phyloP scores from a whole-genome alignment of 1,140 invertebrate species.

The Heliconius hermathena region DNA sequence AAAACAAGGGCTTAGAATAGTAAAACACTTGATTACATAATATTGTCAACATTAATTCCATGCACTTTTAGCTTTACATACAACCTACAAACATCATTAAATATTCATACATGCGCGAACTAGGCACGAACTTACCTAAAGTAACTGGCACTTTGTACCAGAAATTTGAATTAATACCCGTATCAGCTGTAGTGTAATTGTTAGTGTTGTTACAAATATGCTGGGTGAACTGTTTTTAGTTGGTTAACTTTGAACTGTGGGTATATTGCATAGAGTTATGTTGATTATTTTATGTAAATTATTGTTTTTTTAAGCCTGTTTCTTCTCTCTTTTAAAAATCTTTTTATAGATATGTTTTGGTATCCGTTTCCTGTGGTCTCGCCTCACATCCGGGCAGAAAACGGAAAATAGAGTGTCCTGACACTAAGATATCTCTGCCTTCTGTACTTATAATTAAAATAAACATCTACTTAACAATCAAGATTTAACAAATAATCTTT shows the following conservation, averaged over 20 bases:
- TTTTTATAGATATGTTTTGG: too few relatives aligned
- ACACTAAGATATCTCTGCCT: too few relatives aligned
- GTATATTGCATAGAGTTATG: not conserved
- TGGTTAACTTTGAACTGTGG: not conserved
- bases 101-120: slow-evolving; percentile 45
- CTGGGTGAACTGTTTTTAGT: slow-evolving; percentile 10
- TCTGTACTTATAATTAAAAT: too few relatives aligned
- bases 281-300: not conserved
- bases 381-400: too few relatives aligned
- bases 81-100: slow-evolving; percentile 26
- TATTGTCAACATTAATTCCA: not conserved
- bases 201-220: slow-evolving; percentile 28
- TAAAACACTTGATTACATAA: not conserved
- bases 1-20: too few relatives aligned
- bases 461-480: too few relatives aligned
- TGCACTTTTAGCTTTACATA: slow-evolving; percentile 5
- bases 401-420: too few relatives aligned
- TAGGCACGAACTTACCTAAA: slow-evolving; percentile 39
- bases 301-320: not conserved
- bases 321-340: too few relatives aligned
- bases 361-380: too few relatives aligned
- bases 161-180: slow-evolving; percentile 40
- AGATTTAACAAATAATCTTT: too few relatives aligned
- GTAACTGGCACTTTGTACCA: slow-evolving; percentile 44
- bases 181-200: slow-evolving; percentile 36